Evolutionary conservation across 2,113 vertebrate genomes (phyloP), one percentile per base, ranked within the genome.

Genomic region (Spilogale gracilis): DNA sequence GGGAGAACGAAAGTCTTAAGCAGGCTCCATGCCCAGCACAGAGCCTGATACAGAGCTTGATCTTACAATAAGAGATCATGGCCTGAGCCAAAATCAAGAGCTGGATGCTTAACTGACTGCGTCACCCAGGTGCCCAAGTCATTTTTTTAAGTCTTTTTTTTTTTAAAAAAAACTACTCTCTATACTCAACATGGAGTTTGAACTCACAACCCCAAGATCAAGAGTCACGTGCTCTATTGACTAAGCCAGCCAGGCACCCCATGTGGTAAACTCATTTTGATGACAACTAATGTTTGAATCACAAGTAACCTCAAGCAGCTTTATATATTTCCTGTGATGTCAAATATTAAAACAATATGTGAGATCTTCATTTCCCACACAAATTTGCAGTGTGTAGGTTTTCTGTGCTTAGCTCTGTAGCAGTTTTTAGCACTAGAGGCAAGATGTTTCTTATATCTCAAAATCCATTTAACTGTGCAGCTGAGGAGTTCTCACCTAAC

Each of bases 391-490:
- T 27, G 50, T 23, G 50, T 61, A 63, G 27, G 74, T 86, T 83
- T 76, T 87, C 80, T 90, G 50, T 87, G 58, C 11, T 69, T 27
- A n/a, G 48, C 58, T 7, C 43, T n/a, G 23, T 21, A 89, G 56
- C 27, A 58, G 20, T 91, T 76, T 94, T 82, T 74, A 96, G 13
- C 61, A 23, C 2, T 32, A 67, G 69, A 93, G 45, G n/a, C 25
- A 71, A 78, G 58, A 93, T 21, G 90, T 81, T 84, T 91, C n/a
- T 92, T 92, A 6, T 79, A 78, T 91, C 96, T 96, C 69, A 88
- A 69, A 91, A 74, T 74, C 38, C 10, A 76, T 69, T 76, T 82
- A 58, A 89, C 32, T 67, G n/a, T 81, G 30, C 9, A 56, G 18
- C 61, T 91, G 20, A 94, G 60, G 20, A 60, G 7, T 69, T 92